phyloP scores from a whole-genome alignment of 1,140 invertebrate genomes.

The Melanaphis sacchari region DNA sequence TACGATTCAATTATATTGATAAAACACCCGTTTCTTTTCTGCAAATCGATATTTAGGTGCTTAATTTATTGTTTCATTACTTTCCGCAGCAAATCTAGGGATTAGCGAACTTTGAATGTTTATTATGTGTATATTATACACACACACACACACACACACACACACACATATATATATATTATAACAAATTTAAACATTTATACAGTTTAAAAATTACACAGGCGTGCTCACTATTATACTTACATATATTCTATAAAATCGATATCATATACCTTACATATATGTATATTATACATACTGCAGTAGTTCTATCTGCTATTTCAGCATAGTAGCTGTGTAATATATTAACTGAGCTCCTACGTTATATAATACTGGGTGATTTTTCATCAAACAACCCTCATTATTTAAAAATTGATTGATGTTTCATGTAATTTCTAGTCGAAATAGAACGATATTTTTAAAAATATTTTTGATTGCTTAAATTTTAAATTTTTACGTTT shows the following conservation, averaged over 20 bases:
- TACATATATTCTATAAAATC: slow-evolving; percentile 15
- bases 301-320: neutral
- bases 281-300: neutral
- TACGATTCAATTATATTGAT: neutral
- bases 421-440: no score
- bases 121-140: neutral
- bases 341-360: neutral
- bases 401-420: no score
- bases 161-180: no score
- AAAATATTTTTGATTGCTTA: no score
- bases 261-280: neutral
- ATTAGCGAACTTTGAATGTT: neutral
- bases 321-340: neutral
- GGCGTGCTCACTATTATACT: neutral
- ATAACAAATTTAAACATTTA: neutral
- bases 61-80: neutral
- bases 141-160: no score
- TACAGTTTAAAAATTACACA: neutral
- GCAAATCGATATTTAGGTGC: neutral
- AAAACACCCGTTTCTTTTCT: neutral
- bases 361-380: neutral
- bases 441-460: no score
- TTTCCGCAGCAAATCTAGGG: neutral
- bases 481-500: no score
- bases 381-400: no score